Percentiles rank a stretch among this genome's conserved stretches.
phyloP scores from a whole-genome alignment of 2,113 vertebrate species.

The Pleuronectes platessa region DNA sequence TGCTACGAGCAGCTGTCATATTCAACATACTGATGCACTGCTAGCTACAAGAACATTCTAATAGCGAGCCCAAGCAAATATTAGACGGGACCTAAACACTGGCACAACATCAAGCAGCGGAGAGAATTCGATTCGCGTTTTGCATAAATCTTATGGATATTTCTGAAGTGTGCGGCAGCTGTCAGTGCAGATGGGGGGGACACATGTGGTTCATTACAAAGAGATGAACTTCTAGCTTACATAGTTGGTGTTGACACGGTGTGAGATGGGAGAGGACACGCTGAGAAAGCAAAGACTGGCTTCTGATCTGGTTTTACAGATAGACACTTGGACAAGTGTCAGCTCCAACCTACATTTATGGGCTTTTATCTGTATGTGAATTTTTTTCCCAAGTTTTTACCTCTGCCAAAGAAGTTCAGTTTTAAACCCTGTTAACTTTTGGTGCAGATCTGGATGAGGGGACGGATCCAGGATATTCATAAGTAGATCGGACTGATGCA shows the following conservation, averaged over 20 bases:
- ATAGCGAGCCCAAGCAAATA: background rate
- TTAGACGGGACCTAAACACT: background rate
- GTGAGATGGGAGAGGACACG: background rate
- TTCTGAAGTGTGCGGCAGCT: constrained; percentile 6
- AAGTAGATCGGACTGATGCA: no score
- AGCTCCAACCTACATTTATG: no score
- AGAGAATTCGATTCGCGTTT: background rate
- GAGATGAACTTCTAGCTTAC: constrained; percentile 15
- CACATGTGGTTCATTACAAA: constrained; percentile 19
- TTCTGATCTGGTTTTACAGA: no score
- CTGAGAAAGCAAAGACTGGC: background rate
- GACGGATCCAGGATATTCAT: no score
- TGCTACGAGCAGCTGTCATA: constrained; percentile 5
- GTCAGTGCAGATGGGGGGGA: constrained; percentile 23
- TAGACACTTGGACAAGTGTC: no score
- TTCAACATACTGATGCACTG: background rate
- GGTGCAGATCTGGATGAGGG: no score
- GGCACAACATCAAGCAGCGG: background rate
- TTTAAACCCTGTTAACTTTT: no score
- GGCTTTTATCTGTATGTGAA: no score
- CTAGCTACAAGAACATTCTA: background rate
- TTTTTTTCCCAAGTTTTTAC: no score
- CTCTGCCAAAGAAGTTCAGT: no score
- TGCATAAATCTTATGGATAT: background rate
- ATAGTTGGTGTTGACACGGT: constrained; percentile 13